phyloP scores from a whole-genome alignment of 2,113 vertebrate species.

The Grammomys dolichurus region DNA sequence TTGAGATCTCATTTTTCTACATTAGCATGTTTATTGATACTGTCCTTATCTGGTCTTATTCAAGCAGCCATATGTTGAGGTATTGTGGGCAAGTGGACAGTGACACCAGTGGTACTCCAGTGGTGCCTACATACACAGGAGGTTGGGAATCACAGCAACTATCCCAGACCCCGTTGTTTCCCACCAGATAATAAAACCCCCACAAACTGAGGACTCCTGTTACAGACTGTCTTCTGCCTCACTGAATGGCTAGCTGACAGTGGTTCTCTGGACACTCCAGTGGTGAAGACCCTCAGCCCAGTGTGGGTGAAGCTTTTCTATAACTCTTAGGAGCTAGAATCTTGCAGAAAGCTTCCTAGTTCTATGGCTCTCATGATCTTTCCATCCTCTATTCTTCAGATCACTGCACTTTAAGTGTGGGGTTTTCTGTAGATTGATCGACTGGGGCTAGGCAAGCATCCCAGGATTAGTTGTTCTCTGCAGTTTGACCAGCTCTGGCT shows the following conservation, averaged over 20 bases:
- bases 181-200: too few species aligned
- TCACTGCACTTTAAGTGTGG: neutral
- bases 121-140: too few species aligned
- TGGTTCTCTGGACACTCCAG: too few species aligned
- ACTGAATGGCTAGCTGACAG: too few species aligned
- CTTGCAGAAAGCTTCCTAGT: neutral
- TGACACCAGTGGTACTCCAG: too few species aligned
- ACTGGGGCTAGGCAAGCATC: neutral
- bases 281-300: too few species aligned
- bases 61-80: neutral
- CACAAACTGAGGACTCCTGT: too few species aligned
- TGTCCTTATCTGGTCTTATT: neutral
- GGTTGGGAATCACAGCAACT: too few species aligned
- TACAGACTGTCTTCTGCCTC: too few species aligned
- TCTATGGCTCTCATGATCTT: neutral
- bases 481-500: neutral
- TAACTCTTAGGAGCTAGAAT: neutral
- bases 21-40: neutral
- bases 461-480: neutral
- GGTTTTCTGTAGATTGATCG: neutral
- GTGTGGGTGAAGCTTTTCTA: neutral
- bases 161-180: too few species aligned
- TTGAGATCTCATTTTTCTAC: neutral
- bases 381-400: neutral
- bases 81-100: too few species aligned